Evolutionary conservation across 2,888 invertebrate species (phyloP).

Genomic region (Apodemia zela): DNA sequence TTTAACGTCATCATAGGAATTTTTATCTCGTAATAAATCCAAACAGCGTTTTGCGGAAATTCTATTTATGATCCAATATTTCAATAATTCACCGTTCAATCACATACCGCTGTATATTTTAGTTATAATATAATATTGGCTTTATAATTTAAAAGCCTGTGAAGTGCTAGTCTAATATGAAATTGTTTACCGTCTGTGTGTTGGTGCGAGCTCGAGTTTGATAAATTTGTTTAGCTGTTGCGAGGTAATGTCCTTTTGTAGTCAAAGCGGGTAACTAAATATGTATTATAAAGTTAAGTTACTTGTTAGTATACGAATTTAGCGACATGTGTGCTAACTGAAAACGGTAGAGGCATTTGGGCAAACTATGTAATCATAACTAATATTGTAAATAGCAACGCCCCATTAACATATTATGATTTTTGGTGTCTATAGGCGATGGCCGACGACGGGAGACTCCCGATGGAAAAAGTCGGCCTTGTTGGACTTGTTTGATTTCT

Average conservation of each 20-base stretch:
- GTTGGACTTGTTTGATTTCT: no score
- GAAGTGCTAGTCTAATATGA: conserved; percentile 1
- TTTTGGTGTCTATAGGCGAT: no score
- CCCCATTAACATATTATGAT: no score
- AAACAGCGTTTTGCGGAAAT: background rate
- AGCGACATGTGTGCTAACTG: background rate
- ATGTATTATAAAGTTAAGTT: background rate
- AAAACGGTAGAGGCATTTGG: background rate
- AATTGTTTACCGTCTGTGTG: conserved; percentile 1
- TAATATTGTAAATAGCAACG: no score
- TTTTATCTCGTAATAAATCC: no score
- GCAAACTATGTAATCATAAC: no score
- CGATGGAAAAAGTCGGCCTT: no score
- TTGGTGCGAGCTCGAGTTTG: background rate
- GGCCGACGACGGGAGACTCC: no score
- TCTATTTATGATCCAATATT: background rate
- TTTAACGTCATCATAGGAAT: no score
- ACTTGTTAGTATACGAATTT: background rate
- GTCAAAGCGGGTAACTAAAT: conserved; percentile 3
- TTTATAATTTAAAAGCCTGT: background rate
- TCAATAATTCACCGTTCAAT: background rate
- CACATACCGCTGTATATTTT: background rate
- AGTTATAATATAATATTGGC: background rate
- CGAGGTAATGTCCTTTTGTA: conserved; percentile 2
- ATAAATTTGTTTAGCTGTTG: conserved; percentile 14